A percentile compares a stretch with the other conserved stretches of the same genome.
Evolutionary conservation across 2,888 invertebrate genomes (phyloP).

Genomic region (Hecatera dysodea): DNA sequence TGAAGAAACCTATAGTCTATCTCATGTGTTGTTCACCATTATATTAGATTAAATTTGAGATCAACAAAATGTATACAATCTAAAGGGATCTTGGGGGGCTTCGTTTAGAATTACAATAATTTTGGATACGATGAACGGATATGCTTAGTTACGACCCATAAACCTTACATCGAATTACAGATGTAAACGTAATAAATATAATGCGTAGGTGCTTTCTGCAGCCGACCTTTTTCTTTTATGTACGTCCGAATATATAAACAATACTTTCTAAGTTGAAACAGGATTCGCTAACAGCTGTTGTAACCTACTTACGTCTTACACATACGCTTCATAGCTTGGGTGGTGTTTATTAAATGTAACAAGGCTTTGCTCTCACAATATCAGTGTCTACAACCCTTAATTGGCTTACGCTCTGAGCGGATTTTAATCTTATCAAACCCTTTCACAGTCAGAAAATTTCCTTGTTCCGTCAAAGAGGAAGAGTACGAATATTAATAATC

Average conservation of each 20-base stretch:
- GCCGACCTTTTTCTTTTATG: not conserved
- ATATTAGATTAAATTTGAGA: constrained; percentile 4
- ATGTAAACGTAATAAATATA: constrained; percentile 1
- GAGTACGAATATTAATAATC: constrained; percentile 53
- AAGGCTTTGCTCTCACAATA: constrained; percentile 60
- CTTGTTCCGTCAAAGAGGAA: constrained; percentile 41
- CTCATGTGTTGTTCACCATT: not conserved
- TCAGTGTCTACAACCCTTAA: constrained; percentile 48
- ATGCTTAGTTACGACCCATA: not conserved
- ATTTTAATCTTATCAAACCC: constrained; percentile 55
- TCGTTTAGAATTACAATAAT: constrained; percentile 18
- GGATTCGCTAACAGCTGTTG: constrained; percentile 24
- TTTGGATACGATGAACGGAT: not conserved
- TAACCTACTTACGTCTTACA: constrained; percentile 43
- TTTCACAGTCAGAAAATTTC: constrained; percentile 40
- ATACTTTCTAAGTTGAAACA: constrained; percentile 19
- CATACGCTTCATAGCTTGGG: constrained; percentile 52
- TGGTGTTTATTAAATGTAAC: constrained; percentile 56
- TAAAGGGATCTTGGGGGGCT: not conserved
- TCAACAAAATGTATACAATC: constrained; percentile 6
- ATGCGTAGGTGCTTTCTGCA: not conserved
- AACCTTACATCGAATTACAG: not conserved
- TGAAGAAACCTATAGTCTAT: not conserved
- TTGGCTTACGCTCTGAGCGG: constrained; percentile 53
- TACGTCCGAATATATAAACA: constrained; percentile 25